phyloP scores from a whole-genome alignment of 1,140 invertebrate genomes.

The Acromyrmex echinatior region DNA sequence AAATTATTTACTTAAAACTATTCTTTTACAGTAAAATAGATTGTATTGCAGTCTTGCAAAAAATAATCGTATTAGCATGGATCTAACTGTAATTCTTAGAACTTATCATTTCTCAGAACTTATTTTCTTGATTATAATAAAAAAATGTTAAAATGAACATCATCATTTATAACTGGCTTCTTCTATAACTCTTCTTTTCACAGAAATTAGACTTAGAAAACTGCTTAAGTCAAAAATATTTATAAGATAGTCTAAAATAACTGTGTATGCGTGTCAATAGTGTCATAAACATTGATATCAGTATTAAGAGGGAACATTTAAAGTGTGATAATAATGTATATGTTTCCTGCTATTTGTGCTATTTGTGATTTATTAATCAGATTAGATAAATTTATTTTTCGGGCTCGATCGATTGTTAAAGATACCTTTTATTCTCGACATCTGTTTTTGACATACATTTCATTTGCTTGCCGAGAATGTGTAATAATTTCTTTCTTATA shows the following conservation, averaged over 20 bases:
- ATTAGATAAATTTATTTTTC: slow-evolving; percentile 34
- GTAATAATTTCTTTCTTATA: neutral
- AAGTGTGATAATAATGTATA: slow-evolving; percentile 28
- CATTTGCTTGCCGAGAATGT: neutral
- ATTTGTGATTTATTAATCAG: slow-evolving; percentile 20
- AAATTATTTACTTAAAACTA: slow-evolving; percentile 18
- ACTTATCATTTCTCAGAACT: neutral
- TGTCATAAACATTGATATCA: slow-evolving; percentile 22
- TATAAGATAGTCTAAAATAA: slow-evolving; percentile 15
- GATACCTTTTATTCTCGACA: slow-evolving; percentile 44
- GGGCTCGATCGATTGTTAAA: slow-evolving; percentile 40
- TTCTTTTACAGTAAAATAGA: slow-evolving; percentile 18
- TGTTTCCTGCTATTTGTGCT: slow-evolving; percentile 23
- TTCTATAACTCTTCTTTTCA: slow-evolving; percentile 2
- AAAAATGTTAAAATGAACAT: slow-evolving; percentile 1
- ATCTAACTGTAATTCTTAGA: neutral
- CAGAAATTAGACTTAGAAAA: slow-evolving; percentile 34
- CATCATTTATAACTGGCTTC: neutral
- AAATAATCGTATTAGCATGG: neutral
- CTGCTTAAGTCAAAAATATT: slow-evolving; percentile 13
- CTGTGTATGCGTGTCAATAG: slow-evolving; percentile 2
- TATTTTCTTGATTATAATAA: slow-evolving; percentile 7
- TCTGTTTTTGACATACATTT: neutral
- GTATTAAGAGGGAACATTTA: slow-evolving; percentile 31
- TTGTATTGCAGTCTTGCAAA: slow-evolving; percentile 15